Base-by-base conservation (phyloP, 2,113 vertebrate genomes). In the Guaruba guarouba region DNA sequence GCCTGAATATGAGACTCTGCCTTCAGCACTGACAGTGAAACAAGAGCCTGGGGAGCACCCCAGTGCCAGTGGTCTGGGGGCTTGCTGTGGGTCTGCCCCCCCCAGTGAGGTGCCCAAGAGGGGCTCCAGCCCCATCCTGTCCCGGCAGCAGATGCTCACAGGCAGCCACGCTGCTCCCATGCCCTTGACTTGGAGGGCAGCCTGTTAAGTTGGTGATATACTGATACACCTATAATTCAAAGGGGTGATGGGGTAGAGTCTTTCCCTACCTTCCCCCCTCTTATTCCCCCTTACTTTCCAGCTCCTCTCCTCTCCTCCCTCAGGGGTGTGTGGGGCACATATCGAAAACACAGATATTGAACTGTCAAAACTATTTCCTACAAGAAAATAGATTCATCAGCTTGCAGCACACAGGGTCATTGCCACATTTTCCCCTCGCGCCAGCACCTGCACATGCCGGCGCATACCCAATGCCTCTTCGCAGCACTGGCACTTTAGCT, bases 381-480 rank as follows among this genome's bases (percentile, higher is more conserved):
- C 97, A 98, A 98, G 97, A 98, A 98, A 98, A 98, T 98, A 98
- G 98, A 98, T 98, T 98, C 98, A 98, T 98, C 98, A 98, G 97
- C 96, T 97, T 98, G 97, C 96, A 98, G 97, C 97, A 97, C 95
- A 95, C 97, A 96, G 98, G 98, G 98, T 98, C 98, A 98, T 97
- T 97, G 97, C 97, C 97, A 97, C 97, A 96, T 96, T 97, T 97
- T 92, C 95, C 96, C 96, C 96, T 87, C 80, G 89, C 95, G 90
- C 96, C 96, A 94, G 94, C 96, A 93, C 95, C 93, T 94, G 98
- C 96, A 97, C 98, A 98, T 99, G 99, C 97, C 97, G 96, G 97
- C 95, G 98, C 98, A 99, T 99, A 98, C 98, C 95, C 97, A 98
- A 98, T 96, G 97, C 98, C 98, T 98, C 98, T 98, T 98, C 98